Percentiles rank a stretch among this genome's conserved stretches.
Conservation (phyloP, 2,888 invertebrate species). For the Exephanes ischioxanthus region DNA sequence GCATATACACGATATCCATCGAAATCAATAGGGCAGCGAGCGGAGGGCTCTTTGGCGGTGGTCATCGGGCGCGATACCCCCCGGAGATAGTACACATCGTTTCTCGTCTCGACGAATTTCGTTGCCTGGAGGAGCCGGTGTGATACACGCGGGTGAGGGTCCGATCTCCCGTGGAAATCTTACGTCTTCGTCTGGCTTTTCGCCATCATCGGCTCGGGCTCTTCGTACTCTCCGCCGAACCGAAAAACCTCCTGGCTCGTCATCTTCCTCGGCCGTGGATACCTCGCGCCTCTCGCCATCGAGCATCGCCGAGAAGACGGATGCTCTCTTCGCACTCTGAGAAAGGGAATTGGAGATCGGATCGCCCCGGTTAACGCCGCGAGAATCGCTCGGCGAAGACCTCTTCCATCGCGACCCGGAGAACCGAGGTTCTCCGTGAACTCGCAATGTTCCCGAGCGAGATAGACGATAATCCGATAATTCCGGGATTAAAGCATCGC, state of each 20-base stretch:
- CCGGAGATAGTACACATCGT: slow-evolving; percentile 65
- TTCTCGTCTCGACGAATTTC: slow-evolving; percentile 53
- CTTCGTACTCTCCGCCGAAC: slow-evolving; percentile 3
- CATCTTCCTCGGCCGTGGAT: slow-evolving; percentile 40
- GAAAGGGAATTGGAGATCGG: slow-evolving; percentile 43
- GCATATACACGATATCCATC: slow-evolving; percentile 66
- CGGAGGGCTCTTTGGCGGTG: slow-evolving; percentile 70
- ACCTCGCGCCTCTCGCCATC: neutral
- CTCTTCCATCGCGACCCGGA: slow-evolving; percentile 39
- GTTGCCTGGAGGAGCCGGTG: slow-evolving; percentile 60
- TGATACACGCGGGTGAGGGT: slow-evolving; percentile 38
- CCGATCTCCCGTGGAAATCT: slow-evolving; percentile 70
- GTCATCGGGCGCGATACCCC: slow-evolving; percentile 66
- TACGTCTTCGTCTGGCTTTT: slow-evolving; percentile 60
- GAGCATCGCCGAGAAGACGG: neutral
- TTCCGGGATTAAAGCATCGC: slow-evolving; percentile 73
- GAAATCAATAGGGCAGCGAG: slow-evolving; percentile 67
- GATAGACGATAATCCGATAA: slow-evolving; percentile 78
- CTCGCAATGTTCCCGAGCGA: slow-evolving; percentile 11
- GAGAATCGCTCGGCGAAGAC: slow-evolving; percentile 45
- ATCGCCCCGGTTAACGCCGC: slow-evolving; percentile 46
- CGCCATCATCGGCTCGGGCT: slow-evolving; percentile 35
- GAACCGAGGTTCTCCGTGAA: slow-evolving; percentile 42
- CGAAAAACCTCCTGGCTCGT: slow-evolving; percentile 52
- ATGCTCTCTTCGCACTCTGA: slow-evolving; percentile 6